These are phyloP conservation scores for Ophraella communa DNA, from an alignment of 2,888 invertebrate genomes.

Conservation along the genomic window DNA sequence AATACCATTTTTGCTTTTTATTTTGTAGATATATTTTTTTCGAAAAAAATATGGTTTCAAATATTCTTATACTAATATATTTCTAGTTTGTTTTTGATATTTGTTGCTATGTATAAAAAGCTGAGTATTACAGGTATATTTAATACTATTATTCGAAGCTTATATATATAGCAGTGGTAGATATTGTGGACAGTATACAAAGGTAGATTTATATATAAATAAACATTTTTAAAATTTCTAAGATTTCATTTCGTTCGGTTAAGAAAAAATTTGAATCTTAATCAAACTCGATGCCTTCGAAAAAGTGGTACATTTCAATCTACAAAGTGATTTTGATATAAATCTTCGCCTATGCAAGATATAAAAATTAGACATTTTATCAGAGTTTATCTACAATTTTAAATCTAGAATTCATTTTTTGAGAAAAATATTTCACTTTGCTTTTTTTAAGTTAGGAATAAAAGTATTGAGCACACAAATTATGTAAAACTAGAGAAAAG, in stretches of 20 bases:
- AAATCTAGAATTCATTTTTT: too few species aligned
- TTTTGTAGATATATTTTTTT: neutral
- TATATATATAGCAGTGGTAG: conserved; percentile 9
- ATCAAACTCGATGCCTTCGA: too few species aligned
- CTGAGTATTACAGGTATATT: conserved; percentile 21
- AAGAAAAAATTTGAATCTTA: too few species aligned
- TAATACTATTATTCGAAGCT: conserved; percentile 11
- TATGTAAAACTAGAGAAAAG: neutral
- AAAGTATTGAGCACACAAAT: conserved; percentile 1
- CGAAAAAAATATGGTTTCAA: neutral
- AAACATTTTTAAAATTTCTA: too few species aligned
- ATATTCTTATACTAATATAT: neutral
- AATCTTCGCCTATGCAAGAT: too few species aligned
- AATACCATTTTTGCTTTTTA: neutral
- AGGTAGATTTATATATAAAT: too few species aligned
- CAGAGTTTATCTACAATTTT: too few species aligned
- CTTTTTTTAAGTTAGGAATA: neutral
- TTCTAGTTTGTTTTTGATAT: conserved; percentile 1
- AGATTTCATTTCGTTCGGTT: too few species aligned
- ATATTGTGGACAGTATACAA: neutral
- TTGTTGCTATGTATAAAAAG: conserved; percentile 22
- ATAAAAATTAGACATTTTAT: too few species aligned
- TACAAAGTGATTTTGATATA: too few species aligned
- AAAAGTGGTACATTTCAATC: too few species aligned
- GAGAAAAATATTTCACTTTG: neutral